Evolutionary conservation across 2,888 invertebrate species (phyloP), one percentile per base, ranked within the genome.

Genomic region (Macaria liturata): DNA sequence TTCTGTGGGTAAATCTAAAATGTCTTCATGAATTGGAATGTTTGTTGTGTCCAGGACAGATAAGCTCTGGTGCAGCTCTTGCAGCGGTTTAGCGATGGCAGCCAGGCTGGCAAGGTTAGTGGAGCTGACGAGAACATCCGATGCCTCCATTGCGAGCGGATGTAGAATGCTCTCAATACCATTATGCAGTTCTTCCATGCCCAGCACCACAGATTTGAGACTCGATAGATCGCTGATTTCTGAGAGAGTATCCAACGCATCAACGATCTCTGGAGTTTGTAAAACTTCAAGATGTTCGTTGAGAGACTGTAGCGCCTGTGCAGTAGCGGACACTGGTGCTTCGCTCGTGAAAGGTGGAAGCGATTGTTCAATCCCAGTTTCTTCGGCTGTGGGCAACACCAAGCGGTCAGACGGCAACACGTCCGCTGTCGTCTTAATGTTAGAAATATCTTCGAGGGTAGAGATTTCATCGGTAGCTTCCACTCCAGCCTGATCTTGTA

Each of bases 371-470:
- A 76, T 59, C 1, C 67, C 66, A 32, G 69, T 77, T 75, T 83
- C 81, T 70, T 79, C 77, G 45, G 78, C 76, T 54, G 70, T 72
- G 44, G 83, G 86, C 61, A 81, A 79, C 61, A 83, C 65, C 46
- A 92, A 70, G 58, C 75, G 71, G 59, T 90, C 87, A 31, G 78
- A 78, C 32, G 82, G 80, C 45, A 93, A 69, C n/a, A 88, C 81
- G 37, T 93, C 92, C 3, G 93, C 92, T 42, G 86, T 84, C 0
- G 93, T 93, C 79, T 93, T 93, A 20, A 94, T 84, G 3, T 89
- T 93, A 0, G 94, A 93, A 63, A 94, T 82, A 67, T 94, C 93
- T 65, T 93, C 93, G 52, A 93, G 85, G 5, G 93, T 93, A 4
- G 94, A 93, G 70, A 94, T 81, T 45, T 94, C 93, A 39, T 88